These are phyloP conservation scores for Oscheius sp. DNA, from an alignment of 1,140 invertebrate genomes.

Conservation along the genomic window DNA sequence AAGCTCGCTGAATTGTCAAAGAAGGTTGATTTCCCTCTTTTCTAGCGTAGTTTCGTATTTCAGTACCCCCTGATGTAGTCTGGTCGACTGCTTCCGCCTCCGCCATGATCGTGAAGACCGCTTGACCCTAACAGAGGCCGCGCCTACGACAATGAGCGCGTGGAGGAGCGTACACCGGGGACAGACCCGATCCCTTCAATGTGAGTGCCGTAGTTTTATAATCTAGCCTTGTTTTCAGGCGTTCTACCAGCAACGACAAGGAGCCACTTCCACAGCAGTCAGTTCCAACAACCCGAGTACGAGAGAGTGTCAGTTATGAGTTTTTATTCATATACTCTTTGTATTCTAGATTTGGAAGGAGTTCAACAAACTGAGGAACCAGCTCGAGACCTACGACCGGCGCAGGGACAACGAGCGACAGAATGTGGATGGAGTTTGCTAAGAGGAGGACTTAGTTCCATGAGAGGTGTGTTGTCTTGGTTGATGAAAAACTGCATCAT, in stretches of 20 bases:
- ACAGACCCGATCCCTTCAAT: neutral
- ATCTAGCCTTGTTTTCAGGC: too few species aligned
- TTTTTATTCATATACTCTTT: neutral
- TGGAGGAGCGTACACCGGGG: neutral
- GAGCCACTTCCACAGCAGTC: neutral
- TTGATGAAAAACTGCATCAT: too few species aligned
- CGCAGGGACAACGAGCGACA: neutral
- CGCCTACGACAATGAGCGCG: neutral
- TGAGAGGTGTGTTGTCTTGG: too few species aligned
- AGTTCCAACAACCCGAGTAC: neutral
- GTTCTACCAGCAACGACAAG: neutral
- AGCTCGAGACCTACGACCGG: neutral
- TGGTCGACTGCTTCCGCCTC: neutral
- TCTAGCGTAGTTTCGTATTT: neutral
- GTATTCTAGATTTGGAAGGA: neutral
- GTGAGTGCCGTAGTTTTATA: neutral
- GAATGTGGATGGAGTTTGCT: neutral
- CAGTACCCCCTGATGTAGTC: conserved; percentile 1
- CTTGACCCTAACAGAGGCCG: neutral
- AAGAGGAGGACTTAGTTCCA: neutral
- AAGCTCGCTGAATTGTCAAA: neutral
- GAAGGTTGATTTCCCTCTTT: neutral
- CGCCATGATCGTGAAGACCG: neutral
- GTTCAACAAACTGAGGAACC: neutral
- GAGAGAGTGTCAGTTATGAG: neutral